Base-by-base conservation (phyloP, 1,140 invertebrate species). In the Drosophila navojoa region DNA sequence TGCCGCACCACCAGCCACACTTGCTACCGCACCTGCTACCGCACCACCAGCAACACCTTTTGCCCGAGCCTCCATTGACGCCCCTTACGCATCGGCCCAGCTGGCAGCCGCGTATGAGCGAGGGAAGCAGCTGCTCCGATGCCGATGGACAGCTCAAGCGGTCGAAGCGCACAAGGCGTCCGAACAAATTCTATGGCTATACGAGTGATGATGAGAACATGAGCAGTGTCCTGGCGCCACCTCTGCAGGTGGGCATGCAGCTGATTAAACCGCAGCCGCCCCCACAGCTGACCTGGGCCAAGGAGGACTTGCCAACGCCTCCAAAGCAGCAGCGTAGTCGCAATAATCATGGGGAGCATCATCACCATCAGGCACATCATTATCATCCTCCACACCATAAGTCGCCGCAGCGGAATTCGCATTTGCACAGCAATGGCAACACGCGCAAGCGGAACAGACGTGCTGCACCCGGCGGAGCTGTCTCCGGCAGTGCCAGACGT, bases 161-260 rank as follows among this genome's bases (percentile, higher is more conserved):
- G 11, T 96, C 96, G 1, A 96, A 97, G 90, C 93, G 96, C 27
- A 94, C 95, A 86, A 92, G 96, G 27, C 94, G 96, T 29, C 96
- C 96, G 6, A 97, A 96, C 82, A 96, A 95, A 81, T 97, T 97
- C 87, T 97, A 97, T 82, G 96, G 96, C 2, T 97, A 97, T 90
- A 96, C 96, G 0, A 97, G 96, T 81, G 96, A 96, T 75, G 96
- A 97, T 76, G 96, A 97, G 72, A 89, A 81, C 19, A 77, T 81
- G 60, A 76, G 73, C 40, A 69, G 73, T 22, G 53, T 89, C 1
- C 29, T 90, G 32, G 79, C 80, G 13, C 85, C 90, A 11, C 80
- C 87, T 0, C 44, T 91, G 6, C 77, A 82, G 64, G 87, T 89
- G 25, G 90, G 87, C 9, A 81, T 82, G 69, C 94, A 95, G 22